Evolutionary conservation across 1,140 invertebrate genomes (phyloP).

Genomic region (Apis cerana): DNA sequence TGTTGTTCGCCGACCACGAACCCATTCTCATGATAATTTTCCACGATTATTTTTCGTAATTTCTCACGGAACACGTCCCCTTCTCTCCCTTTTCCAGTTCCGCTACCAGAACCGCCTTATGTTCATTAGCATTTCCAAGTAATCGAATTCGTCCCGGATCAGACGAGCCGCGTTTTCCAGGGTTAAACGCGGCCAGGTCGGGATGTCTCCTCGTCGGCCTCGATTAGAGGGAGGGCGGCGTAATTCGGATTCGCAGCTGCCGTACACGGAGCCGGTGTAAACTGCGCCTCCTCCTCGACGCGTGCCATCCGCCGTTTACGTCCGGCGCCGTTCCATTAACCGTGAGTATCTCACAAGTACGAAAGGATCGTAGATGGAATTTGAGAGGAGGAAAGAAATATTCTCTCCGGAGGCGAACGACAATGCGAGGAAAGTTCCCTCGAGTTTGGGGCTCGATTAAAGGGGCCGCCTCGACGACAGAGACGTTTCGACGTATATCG

Average conservation of each 20-base stretch:
- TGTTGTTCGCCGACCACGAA: conserved; percentile 64
- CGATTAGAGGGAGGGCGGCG: conserved; percentile 37
- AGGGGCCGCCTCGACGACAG: conserved; percentile 35
- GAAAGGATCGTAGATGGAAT: background rate
- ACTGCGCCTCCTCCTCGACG: conserved; percentile 12
- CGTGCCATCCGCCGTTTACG: conserved; percentile 43
- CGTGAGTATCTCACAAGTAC: too few relatives aligned
- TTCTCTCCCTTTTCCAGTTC: conserved; percentile 25
- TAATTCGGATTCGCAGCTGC: conserved; percentile 29
- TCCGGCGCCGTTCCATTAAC: conserved; percentile 30
- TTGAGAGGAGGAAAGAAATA: background rate
- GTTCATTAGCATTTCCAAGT: conserved; percentile 24
- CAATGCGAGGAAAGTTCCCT: conserved; percentile 31
- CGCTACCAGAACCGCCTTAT: conserved; percentile 31
- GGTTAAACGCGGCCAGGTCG: too few relatives aligned
- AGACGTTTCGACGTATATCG: too few relatives aligned
- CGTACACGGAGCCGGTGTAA: too few relatives aligned
- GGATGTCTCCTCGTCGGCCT: too few relatives aligned
- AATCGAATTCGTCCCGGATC: background rate
- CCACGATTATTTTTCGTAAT: conserved; percentile 71
- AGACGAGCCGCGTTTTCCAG: conserved; percentile 29
- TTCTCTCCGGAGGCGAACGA: too few relatives aligned
- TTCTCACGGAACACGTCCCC: conserved; percentile 64
- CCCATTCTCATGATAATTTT: conserved; percentile 74
- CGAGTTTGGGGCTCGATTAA: conserved; percentile 46